Percentiles rank a stretch among this genome's conserved stretches.
Conservation (phyloP, 2,113 vertebrate genomes). For the Acrocephalus kingi region DNA sequence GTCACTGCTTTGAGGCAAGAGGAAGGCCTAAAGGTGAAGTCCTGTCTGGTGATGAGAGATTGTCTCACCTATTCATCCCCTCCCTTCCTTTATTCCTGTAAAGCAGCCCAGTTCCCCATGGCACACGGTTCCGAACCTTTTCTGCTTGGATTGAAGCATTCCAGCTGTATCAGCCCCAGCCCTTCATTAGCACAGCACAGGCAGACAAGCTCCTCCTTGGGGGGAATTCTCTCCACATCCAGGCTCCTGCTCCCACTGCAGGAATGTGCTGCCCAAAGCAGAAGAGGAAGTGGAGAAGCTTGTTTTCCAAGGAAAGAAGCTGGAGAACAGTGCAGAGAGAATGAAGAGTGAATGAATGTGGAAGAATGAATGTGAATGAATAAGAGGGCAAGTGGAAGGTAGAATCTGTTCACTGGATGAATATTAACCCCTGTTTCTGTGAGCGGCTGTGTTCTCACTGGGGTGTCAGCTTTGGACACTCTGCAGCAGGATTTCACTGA, state of each 20-base stretch:
- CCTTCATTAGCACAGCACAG: neutral
- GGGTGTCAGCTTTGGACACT: neutral
- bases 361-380: neutral
- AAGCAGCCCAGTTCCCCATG: neutral
- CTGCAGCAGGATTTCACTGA: neutral
- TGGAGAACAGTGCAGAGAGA: neutral
- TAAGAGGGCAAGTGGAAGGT: neutral
- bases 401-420: neutral
- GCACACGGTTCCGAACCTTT: neutral
- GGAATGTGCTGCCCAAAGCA: neutral
- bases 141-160: neutral
- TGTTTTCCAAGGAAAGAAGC: neutral
- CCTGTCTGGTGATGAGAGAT: neutral
- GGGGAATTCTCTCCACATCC: neutral
- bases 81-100: neutral
- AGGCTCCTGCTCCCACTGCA: neutral
- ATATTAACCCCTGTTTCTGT: neutral
- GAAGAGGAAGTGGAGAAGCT: neutral
- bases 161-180: neutral
- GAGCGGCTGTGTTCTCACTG: neutral
- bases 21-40: neutral
- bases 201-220: neutral
- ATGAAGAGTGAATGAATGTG: neutral
- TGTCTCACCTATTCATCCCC: conserved; percentile 17
- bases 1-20: conserved; percentile 18